Percentiles rank a stretch among this genome's conserved stretches.
These are phyloP conservation scores for Ursus arctos DNA, from an alignment of 2,113 vertebrate genomes.

Conservation along the genomic window DNA sequence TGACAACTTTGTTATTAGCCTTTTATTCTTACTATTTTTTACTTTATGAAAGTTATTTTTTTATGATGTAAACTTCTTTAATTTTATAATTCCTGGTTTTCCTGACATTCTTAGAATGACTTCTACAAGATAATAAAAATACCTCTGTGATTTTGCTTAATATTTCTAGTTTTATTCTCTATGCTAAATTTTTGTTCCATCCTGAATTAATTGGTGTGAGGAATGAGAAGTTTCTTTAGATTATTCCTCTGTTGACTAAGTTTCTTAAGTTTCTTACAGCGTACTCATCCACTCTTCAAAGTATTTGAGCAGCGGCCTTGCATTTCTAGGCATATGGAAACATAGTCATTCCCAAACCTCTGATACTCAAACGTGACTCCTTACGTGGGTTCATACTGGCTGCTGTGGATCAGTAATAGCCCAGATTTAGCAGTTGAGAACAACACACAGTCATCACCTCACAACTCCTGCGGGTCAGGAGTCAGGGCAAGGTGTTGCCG, in stretches of 20 bases:
- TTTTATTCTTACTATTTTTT: slow-evolving; percentile 54
- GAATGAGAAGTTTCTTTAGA: slow-evolving; percentile 1
- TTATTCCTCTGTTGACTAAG: not conserved
- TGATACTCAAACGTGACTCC: not conserved
- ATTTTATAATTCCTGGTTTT: slow-evolving; percentile 54
- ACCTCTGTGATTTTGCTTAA: not conserved
- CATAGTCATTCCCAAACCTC: not conserved
- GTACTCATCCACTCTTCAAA: not conserved
- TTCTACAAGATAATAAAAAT: slow-evolving; percentile 44
- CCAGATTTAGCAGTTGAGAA: not conserved
- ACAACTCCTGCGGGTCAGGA: not conserved
- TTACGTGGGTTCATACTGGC: not conserved
- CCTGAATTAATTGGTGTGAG: not conserved
- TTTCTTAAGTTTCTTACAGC: not conserved
- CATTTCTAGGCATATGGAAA: not conserved
- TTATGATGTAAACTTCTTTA: slow-evolving; percentile 25
- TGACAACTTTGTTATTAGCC: not conserved
- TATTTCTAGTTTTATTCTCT: slow-evolving; percentile 48
- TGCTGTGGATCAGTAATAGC: not conserved
- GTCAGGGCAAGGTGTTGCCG: not conserved
- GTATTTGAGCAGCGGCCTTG: not conserved
- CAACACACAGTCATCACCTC: not conserved
- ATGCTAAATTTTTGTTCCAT: slow-evolving; percentile 29
- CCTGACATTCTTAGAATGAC: slow-evolving; percentile 46
- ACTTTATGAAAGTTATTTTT: slow-evolving; percentile 2